phyloP scores from a whole-genome alignment of 2,797 vertebrate genomes.

The Crenuchus spilurus region DNA sequence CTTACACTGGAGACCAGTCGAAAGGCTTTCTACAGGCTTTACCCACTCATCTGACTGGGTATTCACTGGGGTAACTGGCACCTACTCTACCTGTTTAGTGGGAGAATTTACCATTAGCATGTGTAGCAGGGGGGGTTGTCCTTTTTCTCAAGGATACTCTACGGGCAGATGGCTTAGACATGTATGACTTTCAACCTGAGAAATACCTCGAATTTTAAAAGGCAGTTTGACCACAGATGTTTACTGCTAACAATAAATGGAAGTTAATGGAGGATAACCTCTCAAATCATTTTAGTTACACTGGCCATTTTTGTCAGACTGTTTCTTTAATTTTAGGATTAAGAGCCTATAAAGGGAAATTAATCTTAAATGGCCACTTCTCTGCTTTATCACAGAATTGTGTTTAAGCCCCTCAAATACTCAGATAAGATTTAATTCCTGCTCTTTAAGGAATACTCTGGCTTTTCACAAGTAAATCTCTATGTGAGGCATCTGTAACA shows the following conservation, averaged over 20 bases:
- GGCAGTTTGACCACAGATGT: not conserved
- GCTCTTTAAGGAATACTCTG: not conserved
- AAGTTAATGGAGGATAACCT: not conserved
- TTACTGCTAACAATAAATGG: not conserved
- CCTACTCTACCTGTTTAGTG: not conserved
- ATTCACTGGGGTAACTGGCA: not conserved
- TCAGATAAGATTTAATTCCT: not conserved
- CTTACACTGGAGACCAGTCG: conserved; percentile 17
- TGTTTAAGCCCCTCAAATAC: not conserved
- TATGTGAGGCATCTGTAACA: too few relatives aligned
- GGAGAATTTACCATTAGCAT: too few relatives aligned
- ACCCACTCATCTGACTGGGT: not conserved
- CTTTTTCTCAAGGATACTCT: not conserved
- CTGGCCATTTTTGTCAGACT: not conserved
- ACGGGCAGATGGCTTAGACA: not conserved
- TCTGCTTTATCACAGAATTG: not conserved
- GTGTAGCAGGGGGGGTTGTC: too few relatives aligned
- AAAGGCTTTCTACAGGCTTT: not conserved
- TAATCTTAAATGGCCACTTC: not conserved
- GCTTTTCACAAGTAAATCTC: too few relatives aligned
- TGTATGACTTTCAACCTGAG: conserved; percentile 10
- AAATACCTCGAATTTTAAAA: not conserved
- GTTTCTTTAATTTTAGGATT: not conserved
- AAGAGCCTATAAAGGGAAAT: not conserved
- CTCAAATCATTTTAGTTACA: too few relatives aligned